Conservation (phyloP, 1,140 invertebrate species). For the Elysia chlorotica region DNA sequence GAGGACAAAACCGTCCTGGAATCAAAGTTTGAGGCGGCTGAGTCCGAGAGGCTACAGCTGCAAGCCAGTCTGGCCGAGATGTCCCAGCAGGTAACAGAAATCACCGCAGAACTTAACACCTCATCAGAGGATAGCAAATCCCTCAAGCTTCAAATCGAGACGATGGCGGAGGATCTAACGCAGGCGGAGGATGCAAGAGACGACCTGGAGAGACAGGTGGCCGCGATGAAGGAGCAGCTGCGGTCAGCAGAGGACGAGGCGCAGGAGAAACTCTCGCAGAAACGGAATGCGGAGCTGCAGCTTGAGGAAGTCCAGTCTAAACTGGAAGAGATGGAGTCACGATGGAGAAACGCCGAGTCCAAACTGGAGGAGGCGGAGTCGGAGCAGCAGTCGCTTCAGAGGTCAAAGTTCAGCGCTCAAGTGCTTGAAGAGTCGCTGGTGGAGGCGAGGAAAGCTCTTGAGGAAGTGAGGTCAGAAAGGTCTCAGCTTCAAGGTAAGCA, state of each 20-base stretch:
- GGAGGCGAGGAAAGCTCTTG: conserved; percentile 1
- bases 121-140: neutral
- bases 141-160: neutral
- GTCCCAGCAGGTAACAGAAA: neutral
- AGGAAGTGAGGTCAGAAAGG: neutral
- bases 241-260: conserved; percentile 4
- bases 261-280: conserved; percentile 21
- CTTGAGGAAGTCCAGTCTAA: neutral
- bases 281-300: conserved; percentile 8
- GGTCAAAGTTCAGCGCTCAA: conserved; percentile 5
- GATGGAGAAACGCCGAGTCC: neutral
- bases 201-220: neutral
- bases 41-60: neutral
- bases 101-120: neutral
- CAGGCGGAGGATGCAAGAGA: neutral
- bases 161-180: neutral
- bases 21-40: no score
- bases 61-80: neutral
- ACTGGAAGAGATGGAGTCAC: neutral
- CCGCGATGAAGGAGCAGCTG: neutral
- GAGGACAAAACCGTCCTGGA: no score
- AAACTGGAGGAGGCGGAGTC: neutral
- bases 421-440: conserved; percentile 19
- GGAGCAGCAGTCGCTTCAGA: neutral
- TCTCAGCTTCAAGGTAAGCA: conserved; percentile 10